Percentiles rank a stretch among this genome's conserved stretches.
phyloP scores from a whole-genome alignment of 2,888 invertebrate genomes.

The Pristionchus exspectatus region DNA sequence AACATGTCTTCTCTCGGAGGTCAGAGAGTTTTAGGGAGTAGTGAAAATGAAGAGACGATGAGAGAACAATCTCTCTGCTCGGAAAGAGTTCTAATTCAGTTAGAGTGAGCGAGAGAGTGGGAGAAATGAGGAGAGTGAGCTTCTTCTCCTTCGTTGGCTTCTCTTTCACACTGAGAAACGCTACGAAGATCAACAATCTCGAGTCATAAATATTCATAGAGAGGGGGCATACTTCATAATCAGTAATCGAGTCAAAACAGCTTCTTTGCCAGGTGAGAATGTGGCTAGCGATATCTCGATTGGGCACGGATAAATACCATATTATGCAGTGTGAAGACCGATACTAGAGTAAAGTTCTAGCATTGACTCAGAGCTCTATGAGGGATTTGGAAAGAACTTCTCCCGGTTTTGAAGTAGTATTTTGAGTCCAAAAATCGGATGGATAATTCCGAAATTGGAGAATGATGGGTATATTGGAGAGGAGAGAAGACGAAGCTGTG shows the following conservation, averaged over 20 bases:
- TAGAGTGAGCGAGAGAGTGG: not conserved
- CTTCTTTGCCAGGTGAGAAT: not conserved
- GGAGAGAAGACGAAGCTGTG: constrained; percentile 44
- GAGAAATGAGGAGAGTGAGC: not conserved
- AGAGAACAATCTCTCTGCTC: not conserved
- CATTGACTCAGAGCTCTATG: too few species aligned
- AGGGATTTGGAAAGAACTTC: not conserved
- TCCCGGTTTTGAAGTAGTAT: not conserved
- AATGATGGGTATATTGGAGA: constrained; percentile 24
- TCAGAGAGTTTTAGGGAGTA: not conserved
- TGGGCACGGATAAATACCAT: not conserved
- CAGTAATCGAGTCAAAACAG: constrained; percentile 7
- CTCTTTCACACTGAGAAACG: not conserved
- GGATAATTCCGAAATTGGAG: constrained; percentile 8
- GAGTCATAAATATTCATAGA: constrained; percentile 19
- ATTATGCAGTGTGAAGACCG: too few species aligned
- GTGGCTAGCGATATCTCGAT: not conserved
- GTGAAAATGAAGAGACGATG: not conserved
- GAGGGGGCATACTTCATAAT: not conserved
- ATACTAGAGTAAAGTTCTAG: too few species aligned
- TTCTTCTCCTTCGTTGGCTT: not conserved
- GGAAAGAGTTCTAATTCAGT: not conserved
- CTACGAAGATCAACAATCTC: constrained; percentile 13
- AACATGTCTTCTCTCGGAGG: not conserved
- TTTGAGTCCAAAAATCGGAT: not conserved